Evolutionary conservation across 2,888 invertebrate species (phyloP), one percentile per base, ranked within the genome.

Genomic region (Esperia sulphurella): DNA sequence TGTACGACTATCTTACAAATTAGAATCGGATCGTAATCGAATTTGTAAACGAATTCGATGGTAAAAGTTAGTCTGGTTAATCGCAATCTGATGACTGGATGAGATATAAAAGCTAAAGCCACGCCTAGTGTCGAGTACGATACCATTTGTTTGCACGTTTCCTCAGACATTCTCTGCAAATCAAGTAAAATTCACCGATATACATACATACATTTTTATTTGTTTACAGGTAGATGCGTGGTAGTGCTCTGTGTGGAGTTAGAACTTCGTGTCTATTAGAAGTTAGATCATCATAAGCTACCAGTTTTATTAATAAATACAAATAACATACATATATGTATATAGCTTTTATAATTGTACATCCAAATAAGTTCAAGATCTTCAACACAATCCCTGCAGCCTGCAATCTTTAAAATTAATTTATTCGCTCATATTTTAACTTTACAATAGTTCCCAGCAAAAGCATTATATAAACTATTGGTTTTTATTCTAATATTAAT

Each of bases 141-240:
- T 94, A 94, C 94, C 94, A 94, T 94, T 90, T 93, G 93, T 93
- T 94, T 94, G 94, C 93, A 94, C 92, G 93, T 92, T 91, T 94
- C 94, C 92, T 94, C 94, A 91, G 94, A 94, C 93, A 94, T 93
- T 93, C 92, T 94, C 94, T 94, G 94, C 92, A 93, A 94, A 93
- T 88, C 82, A 92, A 92, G 91, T 87, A 87, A 86, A 85, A 84
- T 79, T 73, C 63, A 68, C 77, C 71, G 76, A 77, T 79, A 75
- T 76, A 83, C 72, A 75, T 42, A 46, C 46, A 41, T 42, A 48
- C 28, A 43, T 43, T 29, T 14, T 29, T 14, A 14, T 14, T 35
- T 21, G 14, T 43, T 14, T 33, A 8, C 31, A 37, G n/a, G 33
- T 29, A 40, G 1, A 41, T 30, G 55, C 29, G 47, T 46, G 44